phyloP scores from a whole-genome alignment of 2,113 vertebrate genomes.

The Podilymbus podiceps region DNA sequence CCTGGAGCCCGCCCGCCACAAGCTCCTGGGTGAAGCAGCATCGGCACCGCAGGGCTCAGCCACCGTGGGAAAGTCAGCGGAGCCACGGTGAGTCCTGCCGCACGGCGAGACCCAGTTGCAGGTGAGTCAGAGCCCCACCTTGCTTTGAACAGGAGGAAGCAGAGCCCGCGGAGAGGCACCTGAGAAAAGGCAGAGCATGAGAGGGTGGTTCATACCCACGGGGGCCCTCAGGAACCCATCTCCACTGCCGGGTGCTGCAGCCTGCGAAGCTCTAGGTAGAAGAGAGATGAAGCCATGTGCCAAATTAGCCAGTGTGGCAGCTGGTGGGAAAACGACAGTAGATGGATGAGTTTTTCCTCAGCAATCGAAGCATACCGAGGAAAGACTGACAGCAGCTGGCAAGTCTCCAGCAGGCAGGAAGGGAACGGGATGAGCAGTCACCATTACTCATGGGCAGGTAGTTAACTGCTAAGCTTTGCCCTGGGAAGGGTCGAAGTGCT shows the following conservation, averaged over 20 bases:
- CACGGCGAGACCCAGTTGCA: background rate
- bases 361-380: rapidly evolving
- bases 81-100: background rate
- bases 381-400: background rate
- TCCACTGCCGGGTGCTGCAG: background rate
- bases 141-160: background rate
- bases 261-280: background rate
- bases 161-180: background rate
- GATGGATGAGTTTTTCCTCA: background rate
- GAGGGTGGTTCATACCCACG: background rate
- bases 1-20: background rate
- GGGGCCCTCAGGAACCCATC: background rate
- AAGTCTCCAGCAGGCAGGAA: background rate
- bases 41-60: background rate
- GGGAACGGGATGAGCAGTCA: background rate
- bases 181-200: background rate
- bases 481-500: background rate
- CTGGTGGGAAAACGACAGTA: rapidly evolving
- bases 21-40: background rate
- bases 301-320: rapidly evolving
- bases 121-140: slow-evolving; percentile 44
- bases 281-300: background rate
- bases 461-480: background rate
- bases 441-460: background rate
- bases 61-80: slow-evolving; percentile 36